phyloP scores from a whole-genome alignment of 2,797 vertebrate genomes.

The Salmo trutta region DNA sequence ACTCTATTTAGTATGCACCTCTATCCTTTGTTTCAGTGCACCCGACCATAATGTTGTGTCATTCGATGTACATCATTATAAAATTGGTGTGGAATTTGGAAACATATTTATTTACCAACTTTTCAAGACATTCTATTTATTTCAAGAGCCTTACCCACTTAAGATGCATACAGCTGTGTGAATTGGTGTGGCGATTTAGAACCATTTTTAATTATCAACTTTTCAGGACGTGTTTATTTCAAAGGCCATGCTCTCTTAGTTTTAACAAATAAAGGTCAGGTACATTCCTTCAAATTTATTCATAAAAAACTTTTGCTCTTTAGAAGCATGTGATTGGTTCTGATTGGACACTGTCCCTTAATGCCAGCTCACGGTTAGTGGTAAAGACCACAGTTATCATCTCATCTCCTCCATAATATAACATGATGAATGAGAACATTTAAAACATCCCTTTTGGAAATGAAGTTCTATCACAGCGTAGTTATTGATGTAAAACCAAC shows the following conservation, averaged over 20 bases:
- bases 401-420: not conserved
- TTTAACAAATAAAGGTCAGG: constrained; percentile 40
- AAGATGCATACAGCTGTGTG: no score
- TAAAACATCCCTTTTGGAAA: constrained; percentile 6
- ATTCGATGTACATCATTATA: no score
- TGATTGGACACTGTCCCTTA: constrained; percentile 44
- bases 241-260: not conserved
- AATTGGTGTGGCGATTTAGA: not conserved
- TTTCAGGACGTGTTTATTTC: not conserved
- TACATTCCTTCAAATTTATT: constrained; percentile 17
- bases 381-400: constrained; percentile 35
- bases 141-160: no score
- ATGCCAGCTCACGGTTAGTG: constrained; percentile 20
- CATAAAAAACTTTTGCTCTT: constrained; percentile 24
- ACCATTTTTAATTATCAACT: not conserved
- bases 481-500: constrained; percentile 10
- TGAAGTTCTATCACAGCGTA: not conserved
- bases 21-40: not conserved
- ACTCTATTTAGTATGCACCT: not conserved
- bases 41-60: not conserved
- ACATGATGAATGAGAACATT: constrained; percentile 5
- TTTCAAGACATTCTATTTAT: no score
- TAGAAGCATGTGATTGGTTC: constrained; percentile 3
- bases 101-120: no score
- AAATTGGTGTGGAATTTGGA: no score